Evolutionary conservation across 2,888 invertebrate species (phyloP), one percentile per base, ranked within the genome.

Genomic region (Agapostemon virescens): DNA sequence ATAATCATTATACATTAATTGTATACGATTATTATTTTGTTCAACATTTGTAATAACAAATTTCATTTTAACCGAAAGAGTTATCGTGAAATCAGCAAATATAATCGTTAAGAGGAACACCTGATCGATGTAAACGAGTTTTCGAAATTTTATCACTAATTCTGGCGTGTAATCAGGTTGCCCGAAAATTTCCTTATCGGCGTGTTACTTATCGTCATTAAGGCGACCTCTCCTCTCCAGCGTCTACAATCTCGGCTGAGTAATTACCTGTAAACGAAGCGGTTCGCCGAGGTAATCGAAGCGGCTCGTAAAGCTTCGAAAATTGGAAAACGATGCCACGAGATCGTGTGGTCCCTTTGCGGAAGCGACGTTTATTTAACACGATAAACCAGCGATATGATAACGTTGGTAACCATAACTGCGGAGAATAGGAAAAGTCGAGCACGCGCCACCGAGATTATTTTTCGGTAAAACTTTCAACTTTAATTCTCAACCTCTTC

Each of bases 131-230:
- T 7, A 17, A 55, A 7, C 15, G 26, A 26, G 26, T 55, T 55
- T 2, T 6, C 26, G 15, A 2, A 13, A 15, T 26, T 26, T 26
- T 13, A 26, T 26, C 55, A 1, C 26, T 55, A 55, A 55, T 26
- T 55, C 26, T 15, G 55, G 55, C 26, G 11, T 55, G 26, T 61
- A 61, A 61, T 64, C 15, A 9, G 23, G 20, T 70, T 55, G 70
- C 13, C 45, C 36, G 55, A n/a, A 70, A 67, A 71, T 71, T 42
- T 61, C 61, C 9, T 42, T 78, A 63, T 68, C 40, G 70, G 55
- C 26, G 17, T 26, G 49, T 49, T 15, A 13, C 64, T 40, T 33
- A 17, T 49, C n/a, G 26, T 38, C 42, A 40, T 77, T 79, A 71
- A 63, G n/a, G 30, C 23, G 64, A 61, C 58, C 17, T 45, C 20